Percentiles rank a stretch among this genome's conserved stretches.
Evolutionary conservation across 2,888 invertebrate genomes (phyloP).

Genomic region (Aspidiotus destructor): DNA sequence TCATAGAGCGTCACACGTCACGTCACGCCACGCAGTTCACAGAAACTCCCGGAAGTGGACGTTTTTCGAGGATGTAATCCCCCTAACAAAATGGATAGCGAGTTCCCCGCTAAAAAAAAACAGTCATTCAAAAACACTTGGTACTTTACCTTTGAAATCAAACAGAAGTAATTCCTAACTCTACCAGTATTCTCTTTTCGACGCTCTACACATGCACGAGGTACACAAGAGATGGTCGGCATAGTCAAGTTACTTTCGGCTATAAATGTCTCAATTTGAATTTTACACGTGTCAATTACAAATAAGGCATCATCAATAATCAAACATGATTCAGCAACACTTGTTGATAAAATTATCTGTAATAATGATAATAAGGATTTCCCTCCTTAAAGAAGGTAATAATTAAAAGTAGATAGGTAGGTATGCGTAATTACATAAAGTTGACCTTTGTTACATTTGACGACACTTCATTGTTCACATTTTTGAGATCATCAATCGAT

Average conservation of each 20-base stretch:
- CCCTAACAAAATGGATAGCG: too few relatives aligned
- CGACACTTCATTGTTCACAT: conserved; percentile 81
- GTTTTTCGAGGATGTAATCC: too few relatives aligned
- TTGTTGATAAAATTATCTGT: conserved; percentile 89
- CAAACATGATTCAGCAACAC: conserved; percentile 96
- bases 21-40: too few relatives aligned
- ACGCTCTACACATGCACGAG: conserved; percentile 88
- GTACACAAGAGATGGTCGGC: conserved; percentile 94
- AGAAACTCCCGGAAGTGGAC: too few relatives aligned
- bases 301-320: conserved; percentile 98
- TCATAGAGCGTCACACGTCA: too few relatives aligned
- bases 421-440: background rate
- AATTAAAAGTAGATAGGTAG: too few relatives aligned
- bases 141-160: conserved; percentile 55
- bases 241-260: conserved; percentile 98
- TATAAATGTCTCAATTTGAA: conserved; percentile 94
- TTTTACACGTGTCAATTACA: conserved; percentile 94
- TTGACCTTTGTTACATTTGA: conserved; percentile 70
- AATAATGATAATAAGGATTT: conserved; percentile 36
- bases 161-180: conserved; percentile 83
- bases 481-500: conserved; percentile 86
- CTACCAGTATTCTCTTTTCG: conserved; percentile 90
- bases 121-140: too few relatives aligned
- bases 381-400: conserved; percentile 5
- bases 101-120: too few relatives aligned